Evolutionary conservation across 2,113 vertebrate species (phyloP).

Genomic region (Capreolus pygargus): DNA sequence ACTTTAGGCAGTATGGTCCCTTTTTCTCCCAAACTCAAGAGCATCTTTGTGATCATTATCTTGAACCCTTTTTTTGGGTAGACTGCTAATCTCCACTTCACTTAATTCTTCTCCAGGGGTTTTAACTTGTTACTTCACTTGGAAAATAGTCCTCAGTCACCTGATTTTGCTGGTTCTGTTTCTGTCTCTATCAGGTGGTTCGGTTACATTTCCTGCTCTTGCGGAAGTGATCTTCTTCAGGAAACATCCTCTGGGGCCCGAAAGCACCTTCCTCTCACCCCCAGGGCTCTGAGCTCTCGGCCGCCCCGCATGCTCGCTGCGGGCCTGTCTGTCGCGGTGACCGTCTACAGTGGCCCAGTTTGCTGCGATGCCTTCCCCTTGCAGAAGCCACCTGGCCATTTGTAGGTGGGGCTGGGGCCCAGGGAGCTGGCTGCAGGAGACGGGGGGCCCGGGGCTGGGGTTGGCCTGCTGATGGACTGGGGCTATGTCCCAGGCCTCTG

Average conservation of each 20-base stretch:
- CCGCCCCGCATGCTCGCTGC: fast-evolving
- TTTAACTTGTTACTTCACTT: neutral
- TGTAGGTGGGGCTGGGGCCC: neutral
- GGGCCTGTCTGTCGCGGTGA: fast-evolving
- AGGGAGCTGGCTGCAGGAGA: neutral
- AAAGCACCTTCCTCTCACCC: neutral
- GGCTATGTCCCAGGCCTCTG: neutral
- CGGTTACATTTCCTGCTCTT: neutral
- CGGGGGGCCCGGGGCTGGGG: neutral
- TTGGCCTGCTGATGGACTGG: neutral
- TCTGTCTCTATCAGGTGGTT: neutral
- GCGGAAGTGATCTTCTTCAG: neutral
- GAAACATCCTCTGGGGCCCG: neutral
- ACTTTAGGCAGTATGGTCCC: neutral
- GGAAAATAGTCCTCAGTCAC: neutral
- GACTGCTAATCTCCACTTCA: neutral
- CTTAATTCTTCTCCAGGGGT: neutral
- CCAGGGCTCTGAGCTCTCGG: neutral
- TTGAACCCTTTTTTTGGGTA: neutral
- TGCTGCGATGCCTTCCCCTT: fast-evolving
- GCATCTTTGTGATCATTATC: neutral
- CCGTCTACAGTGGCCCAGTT: neutral
- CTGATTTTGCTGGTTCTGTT: neutral
- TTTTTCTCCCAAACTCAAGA: neutral
- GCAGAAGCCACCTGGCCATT: neutral